A percentile compares a stretch with the other conserved stretches of the same genome.
phyloP scores from a whole-genome alignment of 2,797 vertebrate genomes.

The Sorex maritimensis region DNA sequence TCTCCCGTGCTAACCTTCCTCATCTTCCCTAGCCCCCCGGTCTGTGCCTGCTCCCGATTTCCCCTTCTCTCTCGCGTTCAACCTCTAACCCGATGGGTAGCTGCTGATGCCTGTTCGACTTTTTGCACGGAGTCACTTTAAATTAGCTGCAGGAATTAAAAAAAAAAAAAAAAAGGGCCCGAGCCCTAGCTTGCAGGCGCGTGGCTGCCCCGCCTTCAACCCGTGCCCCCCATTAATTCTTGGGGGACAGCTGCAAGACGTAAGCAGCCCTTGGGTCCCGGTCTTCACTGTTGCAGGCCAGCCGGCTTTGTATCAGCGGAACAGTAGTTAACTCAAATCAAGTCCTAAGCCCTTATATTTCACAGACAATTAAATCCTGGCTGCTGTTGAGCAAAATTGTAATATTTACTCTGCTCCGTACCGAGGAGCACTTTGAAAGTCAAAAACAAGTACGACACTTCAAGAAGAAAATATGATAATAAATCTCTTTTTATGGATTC shows the following conservation, averaged over 20 bases:
- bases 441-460: constrained; percentile 82
- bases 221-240: not conserved
- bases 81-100: constrained; percentile 83
- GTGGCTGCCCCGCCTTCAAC: constrained; percentile 13
- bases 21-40: not conserved
- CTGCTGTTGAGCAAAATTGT: constrained; percentile 84
- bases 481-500: constrained; percentile 90
- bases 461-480: constrained; percentile 87
- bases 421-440: constrained; percentile 85
- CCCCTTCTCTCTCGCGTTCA: constrained; percentile 13
- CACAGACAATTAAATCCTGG: constrained; percentile 86
- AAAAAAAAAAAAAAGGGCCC: constrained; percentile 54
- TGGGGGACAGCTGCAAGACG: too few relatives aligned
- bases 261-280: not conserved
- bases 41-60: not conserved
- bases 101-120: constrained; percentile 81
- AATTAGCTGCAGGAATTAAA: constrained; percentile 79
- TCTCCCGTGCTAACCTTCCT: not conserved
- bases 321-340: constrained; percentile 82
- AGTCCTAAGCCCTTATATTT: constrained; percentile 80
- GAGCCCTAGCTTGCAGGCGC: not conserved
- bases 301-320: not conserved
- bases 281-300: not conserved
- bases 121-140: constrained; percentile 82
- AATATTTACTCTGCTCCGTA: constrained; percentile 87